Evolutionary conservation across 1,140 invertebrate species (phyloP).

Genomic region (Vanessa atalanta): DNA sequence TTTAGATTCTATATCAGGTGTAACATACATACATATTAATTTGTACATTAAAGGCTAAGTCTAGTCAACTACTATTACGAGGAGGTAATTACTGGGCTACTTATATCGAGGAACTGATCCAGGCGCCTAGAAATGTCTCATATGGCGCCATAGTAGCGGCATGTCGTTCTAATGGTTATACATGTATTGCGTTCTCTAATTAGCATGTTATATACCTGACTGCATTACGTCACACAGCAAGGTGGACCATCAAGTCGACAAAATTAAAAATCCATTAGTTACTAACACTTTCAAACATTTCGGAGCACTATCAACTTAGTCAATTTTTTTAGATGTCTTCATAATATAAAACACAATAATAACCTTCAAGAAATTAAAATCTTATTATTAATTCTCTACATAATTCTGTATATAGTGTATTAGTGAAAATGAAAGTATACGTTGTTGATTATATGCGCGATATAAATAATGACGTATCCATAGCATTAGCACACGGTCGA

Average conservation of each 20-base stretch:
- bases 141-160: not conserved
- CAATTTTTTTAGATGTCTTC: too few relatives aligned
- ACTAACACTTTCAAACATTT: not conserved
- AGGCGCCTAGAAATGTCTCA: not conserved
- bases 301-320: not conserved
- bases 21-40: not conserved
- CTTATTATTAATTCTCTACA: too few relatives aligned
- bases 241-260: not conserved
- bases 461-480: not conserved
- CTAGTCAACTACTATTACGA: not conserved
- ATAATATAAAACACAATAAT: too few relatives aligned
- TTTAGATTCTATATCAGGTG: too few relatives aligned
- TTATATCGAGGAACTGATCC: not conserved
- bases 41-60: not conserved
- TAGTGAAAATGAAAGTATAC: not conserved
- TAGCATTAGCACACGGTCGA: not conserved
- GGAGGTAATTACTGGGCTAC: conserved; percentile 14
- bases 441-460: not conserved
- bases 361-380: too few relatives aligned
- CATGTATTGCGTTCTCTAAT: conserved; percentile 14
- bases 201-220: conserved; percentile 9
- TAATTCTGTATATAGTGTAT: too few relatives aligned
- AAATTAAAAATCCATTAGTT: conserved; percentile 3
- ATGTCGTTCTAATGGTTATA: not conserved
- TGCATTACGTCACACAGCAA: conserved; percentile 4